Evolutionary conservation across 2,797 vertebrate genomes (phyloP).

Genomic region (Salarias fasciatus): DNA sequence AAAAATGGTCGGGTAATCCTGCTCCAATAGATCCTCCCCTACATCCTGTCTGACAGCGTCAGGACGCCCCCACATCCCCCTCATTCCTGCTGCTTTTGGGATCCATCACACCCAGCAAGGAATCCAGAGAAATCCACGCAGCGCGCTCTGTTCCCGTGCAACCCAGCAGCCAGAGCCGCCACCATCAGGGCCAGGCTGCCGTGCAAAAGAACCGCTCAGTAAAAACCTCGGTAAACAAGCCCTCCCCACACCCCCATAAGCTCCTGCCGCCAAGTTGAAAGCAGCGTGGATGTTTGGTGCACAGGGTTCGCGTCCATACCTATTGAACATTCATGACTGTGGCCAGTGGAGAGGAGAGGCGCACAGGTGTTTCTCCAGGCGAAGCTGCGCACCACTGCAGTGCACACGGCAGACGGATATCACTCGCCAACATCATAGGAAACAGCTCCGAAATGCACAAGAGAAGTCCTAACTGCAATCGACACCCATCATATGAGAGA

Average conservation of each 20-base stretch:
- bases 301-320: conserved; percentile 60
- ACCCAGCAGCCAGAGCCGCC: conserved; percentile 16
- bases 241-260: background rate
- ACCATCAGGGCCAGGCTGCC: conserved; percentile 31
- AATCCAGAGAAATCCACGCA: conserved; percentile 14
- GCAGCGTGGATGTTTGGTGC: conserved; percentile 30
- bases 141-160: background rate
- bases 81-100: conserved; percentile 25
- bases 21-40: conserved; percentile 63
- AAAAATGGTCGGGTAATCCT: conserved; percentile 73
- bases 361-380: conserved; percentile 77
- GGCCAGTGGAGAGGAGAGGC: conserved; percentile 52
- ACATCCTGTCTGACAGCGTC: conserved; percentile 63
- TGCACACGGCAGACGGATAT: conserved; percentile 60
- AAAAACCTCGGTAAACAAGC: conserved; percentile 18
- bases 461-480: conserved; percentile 19
- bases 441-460: conserved; percentile 45
- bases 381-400: conserved; percentile 77
- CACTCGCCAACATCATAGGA: conserved; percentile 55
- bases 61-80: conserved; percentile 59
- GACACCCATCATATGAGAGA: background rate
- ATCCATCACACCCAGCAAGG: conserved; percentile 15
- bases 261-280: background rate
- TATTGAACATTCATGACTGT: conserved; percentile 55
- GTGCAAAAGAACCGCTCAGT: conserved; percentile 16